Evolutionary conservation across 2,113 vertebrate genomes (phyloP), one percentile per base, ranked within the genome.

Genomic region (Aegithalos caudatus): DNA sequence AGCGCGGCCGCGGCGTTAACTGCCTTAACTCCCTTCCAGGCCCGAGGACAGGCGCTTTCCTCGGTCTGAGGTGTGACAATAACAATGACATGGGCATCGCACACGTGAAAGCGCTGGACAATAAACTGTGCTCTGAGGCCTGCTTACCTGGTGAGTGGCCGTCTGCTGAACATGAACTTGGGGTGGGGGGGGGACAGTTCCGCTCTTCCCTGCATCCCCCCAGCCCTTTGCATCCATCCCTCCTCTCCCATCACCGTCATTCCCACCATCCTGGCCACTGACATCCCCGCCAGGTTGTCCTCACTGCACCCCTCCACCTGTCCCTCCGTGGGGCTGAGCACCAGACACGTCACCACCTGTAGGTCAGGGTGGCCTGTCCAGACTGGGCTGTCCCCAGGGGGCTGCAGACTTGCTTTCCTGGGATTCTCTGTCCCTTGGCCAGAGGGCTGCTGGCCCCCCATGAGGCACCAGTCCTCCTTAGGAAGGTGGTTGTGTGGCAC

Each of bases 81-180:
- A 99, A 99, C 99, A 99, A 99, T 99, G 99, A 98, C 98, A 98
- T 98, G 98, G 98, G 98, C 98, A 98, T 98, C 98, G 98, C 98
- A 97, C 99, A 98, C 98, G 98, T 99, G 98, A 99, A 98, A 98
- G 98, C 98, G 98, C 98, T 99, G 99, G 99, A 99, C 99, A 99
- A 99, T 99, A 98, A 99, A 98, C 99, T 99, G 98, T 98, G 99
- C 98, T 98, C 99, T 98, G 98, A 99, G 98, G 98, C 98, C 98
- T 98, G 98, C 99, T 99, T 99, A 97, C 98, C 99, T 93, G 99
- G 99, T 99, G 99, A 99, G 99, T 99, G 99, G 99, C 99, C 98
- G 96, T 98, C 98, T 98, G 98, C 98, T 97, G 98, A 98, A 98
- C 99, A 98, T 98, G 98, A 98, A 98, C 98, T 98, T 97, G 97